Conservation (phyloP, 2,888 invertebrate species). For the Clostera curtula region DNA sequence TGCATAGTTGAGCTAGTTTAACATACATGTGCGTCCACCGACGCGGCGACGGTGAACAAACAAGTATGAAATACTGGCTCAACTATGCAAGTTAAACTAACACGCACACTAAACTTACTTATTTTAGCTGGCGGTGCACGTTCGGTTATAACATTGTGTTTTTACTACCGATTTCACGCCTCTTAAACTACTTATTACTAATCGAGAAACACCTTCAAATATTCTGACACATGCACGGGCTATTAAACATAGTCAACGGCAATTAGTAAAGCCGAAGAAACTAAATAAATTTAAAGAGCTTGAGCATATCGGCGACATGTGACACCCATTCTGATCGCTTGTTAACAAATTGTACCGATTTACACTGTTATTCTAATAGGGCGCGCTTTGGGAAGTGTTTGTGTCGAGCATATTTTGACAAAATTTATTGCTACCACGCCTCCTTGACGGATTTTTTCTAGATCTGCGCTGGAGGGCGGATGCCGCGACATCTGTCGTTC, state of each 20-base stretch:
- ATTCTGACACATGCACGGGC: conserved; percentile 64
- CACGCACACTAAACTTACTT: too few species aligned
- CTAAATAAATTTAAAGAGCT: conserved; percentile 53
- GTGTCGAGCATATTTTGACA: conserved; percentile 71
- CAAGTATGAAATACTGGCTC: too few species aligned
- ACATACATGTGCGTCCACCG: too few species aligned
- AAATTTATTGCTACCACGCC: conserved; percentile 75
- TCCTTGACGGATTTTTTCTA: conserved; percentile 50
- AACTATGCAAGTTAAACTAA: too few species aligned
- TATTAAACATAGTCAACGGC: conserved; percentile 69
- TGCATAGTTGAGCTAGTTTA: too few species aligned
- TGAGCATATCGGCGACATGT: conserved; percentile 54
- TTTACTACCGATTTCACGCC: conserved; percentile 3
- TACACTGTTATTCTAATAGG: conserved; percentile 73
- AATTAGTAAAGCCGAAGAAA: conserved; percentile 65
- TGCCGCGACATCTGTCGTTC: conserved; percentile 64
- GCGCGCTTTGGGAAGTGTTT: conserved; percentile 67
- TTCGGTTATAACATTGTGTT: too few species aligned
- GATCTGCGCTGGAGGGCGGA: conserved; percentile 49
- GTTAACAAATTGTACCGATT: conserved; percentile 73
- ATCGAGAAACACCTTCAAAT: conserved; percentile 33
- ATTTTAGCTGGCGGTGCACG: too few species aligned
- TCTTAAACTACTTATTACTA: conserved; percentile 16
- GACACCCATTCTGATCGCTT: conserved; percentile 66
- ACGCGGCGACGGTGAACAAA: too few species aligned